Evolutionary conservation across 2,797 vertebrate species (phyloP).

Genomic region (Acrossocheilus wenchowensis): DNA sequence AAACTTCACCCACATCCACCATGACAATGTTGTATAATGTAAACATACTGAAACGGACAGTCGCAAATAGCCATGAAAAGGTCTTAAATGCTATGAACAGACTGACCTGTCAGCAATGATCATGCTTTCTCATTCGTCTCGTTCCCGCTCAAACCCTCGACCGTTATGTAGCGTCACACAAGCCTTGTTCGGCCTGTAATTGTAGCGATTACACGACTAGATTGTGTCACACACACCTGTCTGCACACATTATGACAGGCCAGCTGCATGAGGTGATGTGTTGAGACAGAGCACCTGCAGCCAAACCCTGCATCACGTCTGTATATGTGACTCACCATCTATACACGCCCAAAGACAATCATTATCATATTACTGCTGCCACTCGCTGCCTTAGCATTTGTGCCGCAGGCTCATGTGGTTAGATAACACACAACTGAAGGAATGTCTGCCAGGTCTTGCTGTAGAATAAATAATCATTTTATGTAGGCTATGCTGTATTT

Average conservation of each 20-base stretch:
- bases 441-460: background rate
- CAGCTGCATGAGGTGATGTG: constrained; percentile 30
- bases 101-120: constrained; percentile 11
- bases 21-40: background rate
- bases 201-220: constrained; percentile 5
- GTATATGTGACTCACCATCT: constrained; percentile 37
- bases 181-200: constrained; percentile 9
- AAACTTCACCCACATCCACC: constrained; percentile 5
- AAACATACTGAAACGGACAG: constrained; percentile 16
- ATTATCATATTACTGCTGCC: constrained; percentile 39
- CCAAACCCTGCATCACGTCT: background rate
- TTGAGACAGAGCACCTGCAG: constrained; percentile 50
- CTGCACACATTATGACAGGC: constrained; percentile 19
- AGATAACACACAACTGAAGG: background rate
- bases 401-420: background rate
- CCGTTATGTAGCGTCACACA: background rate
- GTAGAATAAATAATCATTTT: too few species aligned
- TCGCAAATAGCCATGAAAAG: constrained; percentile 13
- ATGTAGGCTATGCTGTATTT: background rate
- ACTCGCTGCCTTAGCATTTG: constrained; percentile 5
- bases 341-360: constrained; percentile 1
- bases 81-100: constrained; percentile 13
- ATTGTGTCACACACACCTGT: constrained; percentile 41
- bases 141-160: background rate
- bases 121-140: background rate